These are phyloP conservation scores for Mirounga angustirostris DNA, from an alignment of 2,113 vertebrate genomes.

Conservation along the genomic window DNA sequence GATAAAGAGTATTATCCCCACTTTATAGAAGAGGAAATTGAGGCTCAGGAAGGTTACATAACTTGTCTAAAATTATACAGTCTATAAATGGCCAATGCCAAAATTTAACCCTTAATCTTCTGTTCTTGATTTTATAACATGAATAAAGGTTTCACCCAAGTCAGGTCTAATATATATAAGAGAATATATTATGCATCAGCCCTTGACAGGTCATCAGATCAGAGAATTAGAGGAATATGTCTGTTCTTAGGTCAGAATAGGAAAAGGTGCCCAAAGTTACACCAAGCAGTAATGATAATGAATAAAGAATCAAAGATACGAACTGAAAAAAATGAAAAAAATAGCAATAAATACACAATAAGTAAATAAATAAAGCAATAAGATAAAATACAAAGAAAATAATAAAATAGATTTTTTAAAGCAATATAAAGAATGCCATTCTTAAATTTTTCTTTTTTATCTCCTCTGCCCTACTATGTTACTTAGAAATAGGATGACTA, in stretches of 20 bases:
- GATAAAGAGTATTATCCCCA: not conserved
- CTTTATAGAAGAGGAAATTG: not conserved
- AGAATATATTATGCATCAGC: not conserved
- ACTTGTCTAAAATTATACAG: not conserved
- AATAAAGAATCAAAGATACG: not conserved
- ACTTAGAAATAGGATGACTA: not conserved
- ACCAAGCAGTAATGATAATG: not conserved
- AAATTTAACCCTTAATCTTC: not conserved
- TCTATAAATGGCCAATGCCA: not conserved
- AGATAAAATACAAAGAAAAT: not conserved
- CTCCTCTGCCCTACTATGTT: not conserved
- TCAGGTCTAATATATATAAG: not conserved
- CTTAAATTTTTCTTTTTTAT: slow-evolving; percentile 22
- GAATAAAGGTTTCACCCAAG: not conserved
- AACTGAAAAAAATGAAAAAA: not conserved
- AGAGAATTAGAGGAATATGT: not conserved
- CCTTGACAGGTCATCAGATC: not conserved
- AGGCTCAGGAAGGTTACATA: not conserved
- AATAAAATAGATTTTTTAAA: not conserved
- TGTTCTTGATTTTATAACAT: not conserved
- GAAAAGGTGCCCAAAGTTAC: not conserved
- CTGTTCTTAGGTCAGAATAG: not conserved
- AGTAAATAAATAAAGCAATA: not conserved
- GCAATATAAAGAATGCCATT: not conserved
- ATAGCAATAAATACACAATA: not conserved